These are phyloP conservation scores for Psilopogon haemacephalus DNA, from an alignment of 2,113 vertebrate species.

Conservation along the genomic window DNA sequence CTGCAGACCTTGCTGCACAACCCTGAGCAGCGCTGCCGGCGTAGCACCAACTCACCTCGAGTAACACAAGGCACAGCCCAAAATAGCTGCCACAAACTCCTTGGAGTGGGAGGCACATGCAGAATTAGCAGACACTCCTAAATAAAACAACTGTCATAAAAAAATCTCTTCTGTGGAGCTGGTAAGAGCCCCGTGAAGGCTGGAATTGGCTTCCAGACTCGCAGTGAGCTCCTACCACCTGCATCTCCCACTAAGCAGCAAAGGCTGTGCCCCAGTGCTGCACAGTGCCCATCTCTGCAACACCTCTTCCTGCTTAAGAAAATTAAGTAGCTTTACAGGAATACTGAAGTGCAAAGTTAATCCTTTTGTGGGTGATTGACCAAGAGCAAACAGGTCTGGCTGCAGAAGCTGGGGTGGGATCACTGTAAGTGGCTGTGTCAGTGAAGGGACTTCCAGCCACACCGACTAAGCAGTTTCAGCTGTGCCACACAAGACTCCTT, in stretches of 20 bases:
- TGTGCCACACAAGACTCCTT: neutral
- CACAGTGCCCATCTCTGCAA: conserved; percentile 31
- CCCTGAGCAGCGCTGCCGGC: neutral
- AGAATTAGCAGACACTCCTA: neutral
- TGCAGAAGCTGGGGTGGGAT: neutral
- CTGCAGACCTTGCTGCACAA: neutral
- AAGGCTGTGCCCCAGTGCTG: neutral
- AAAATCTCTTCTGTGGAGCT: conserved; percentile 30
- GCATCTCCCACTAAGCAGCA: neutral
- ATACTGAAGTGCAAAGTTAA: conserved; percentile 50
- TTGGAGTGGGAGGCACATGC: neutral
- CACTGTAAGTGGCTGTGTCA: neutral
- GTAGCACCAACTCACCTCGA: neutral
- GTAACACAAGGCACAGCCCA: neutral
- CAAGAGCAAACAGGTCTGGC: neutral
- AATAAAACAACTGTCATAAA: neutral
- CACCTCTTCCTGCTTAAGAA: neutral
- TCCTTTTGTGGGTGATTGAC: conserved; percentile 35
- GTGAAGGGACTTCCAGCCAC: neutral
- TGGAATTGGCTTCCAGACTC: conserved; percentile 36
- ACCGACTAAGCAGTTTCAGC: neutral
- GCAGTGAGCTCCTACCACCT: neutral
- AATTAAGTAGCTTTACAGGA: neutral
- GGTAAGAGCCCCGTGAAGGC: conserved; percentile 28
- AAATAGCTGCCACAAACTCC: neutral